A percentile compares a stretch with the other conserved stretches of the same genome.
phyloP scores from a whole-genome alignment of 2,113 vertebrate species.

The Callionymus lyra region DNA sequence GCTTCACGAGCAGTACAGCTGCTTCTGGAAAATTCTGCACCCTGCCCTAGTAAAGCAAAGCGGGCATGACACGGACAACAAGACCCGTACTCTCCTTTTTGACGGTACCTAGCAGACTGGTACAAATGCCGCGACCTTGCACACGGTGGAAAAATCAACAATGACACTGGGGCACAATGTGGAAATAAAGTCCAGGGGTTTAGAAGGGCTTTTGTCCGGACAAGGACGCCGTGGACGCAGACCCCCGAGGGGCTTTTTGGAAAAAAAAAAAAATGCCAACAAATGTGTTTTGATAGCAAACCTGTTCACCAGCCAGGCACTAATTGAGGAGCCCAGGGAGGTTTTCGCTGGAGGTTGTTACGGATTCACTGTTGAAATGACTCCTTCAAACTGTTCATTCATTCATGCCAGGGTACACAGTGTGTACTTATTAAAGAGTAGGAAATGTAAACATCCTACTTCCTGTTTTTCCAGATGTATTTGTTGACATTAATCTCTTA shows the following conservation, averaged over 20 bases:
- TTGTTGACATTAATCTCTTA: too few relatives aligned
- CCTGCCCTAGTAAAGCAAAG: conserved; percentile 78
- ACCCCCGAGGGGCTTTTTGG: conserved; percentile 49
- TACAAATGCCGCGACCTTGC: conserved; percentile 57
- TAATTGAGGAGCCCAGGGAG: conserved; percentile 52
- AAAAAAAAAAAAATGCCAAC: conserved; percentile 55
- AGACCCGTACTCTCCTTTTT: conserved; percentile 56
- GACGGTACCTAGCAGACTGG: conserved; percentile 54
- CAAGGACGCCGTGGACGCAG: conserved; percentile 44
- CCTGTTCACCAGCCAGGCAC: conserved; percentile 54
- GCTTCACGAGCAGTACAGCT: conserved; percentile 81
- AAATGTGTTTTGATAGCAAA: conserved; percentile 59
- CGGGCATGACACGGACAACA: conserved; percentile 79
- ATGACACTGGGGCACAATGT: conserved; percentile 56
- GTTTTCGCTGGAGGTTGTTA: too few relatives aligned
- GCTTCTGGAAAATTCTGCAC: conserved; percentile 94
- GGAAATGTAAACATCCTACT: too few relatives aligned
- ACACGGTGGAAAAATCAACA: conserved; percentile 62
- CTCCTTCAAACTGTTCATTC: too few relatives aligned
- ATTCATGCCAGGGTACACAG: too few relatives aligned
- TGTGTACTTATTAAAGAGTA: too few relatives aligned
- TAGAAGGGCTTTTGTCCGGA: conserved; percentile 57
- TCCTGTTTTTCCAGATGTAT: too few relatives aligned
- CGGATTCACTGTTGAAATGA: too few relatives aligned
- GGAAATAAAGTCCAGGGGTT: conserved; percentile 52